Evolutionary conservation across 2,113 vertebrate genomes (phyloP), one percentile per base, ranked within the genome.

Genomic region (Pseudolaguvia tuberculata): DNA sequence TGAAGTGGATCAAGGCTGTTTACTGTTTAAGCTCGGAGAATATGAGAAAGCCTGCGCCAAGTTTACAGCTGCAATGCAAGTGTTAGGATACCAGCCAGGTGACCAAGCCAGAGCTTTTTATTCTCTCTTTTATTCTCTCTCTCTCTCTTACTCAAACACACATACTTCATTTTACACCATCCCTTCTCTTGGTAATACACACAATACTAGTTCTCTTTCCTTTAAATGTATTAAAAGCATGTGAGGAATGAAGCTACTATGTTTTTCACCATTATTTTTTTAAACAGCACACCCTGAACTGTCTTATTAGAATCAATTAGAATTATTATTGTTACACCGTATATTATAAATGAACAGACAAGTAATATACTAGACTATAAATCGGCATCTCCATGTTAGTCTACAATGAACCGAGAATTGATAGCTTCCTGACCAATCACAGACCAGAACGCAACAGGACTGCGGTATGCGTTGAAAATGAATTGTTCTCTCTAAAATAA

Each of bases 11-110:
- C 85, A 93, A 85, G 96, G 94, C 59, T 99, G 96, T 85, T 81
- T 99, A 79, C 91, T 99, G 7, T 96, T 94, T 88, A 92, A 91
- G 78, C 93, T 98, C 56, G 92, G 93, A 10, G 91, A 93, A 77
- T 91, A 93, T 9, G 95, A 98, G 63, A 95, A 97, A 50, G 95
- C 96, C 17, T 90, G 94, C 72, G 78, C 84, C 82, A 97, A 93
- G 88, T 98, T 97, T 66, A 89, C 82, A 2, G 86, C 90, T 0
- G 94, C 94, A 76, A 88, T 94, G 89, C 94, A 97, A 27, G 87
- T 96, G 68, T 75, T 94, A 45, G 95, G 95, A n/a, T 95, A 93
- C 72, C 83, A 91, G 63, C 90, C 91, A 88, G 92, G 92, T 93
- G 59, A 78, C n/a, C 45, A 52, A 42, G 20, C 57, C 45, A 73